Evolutionary conservation across 2,797 vertebrate species (phyloP).

Genomic region (Coluber constrictor): DNA sequence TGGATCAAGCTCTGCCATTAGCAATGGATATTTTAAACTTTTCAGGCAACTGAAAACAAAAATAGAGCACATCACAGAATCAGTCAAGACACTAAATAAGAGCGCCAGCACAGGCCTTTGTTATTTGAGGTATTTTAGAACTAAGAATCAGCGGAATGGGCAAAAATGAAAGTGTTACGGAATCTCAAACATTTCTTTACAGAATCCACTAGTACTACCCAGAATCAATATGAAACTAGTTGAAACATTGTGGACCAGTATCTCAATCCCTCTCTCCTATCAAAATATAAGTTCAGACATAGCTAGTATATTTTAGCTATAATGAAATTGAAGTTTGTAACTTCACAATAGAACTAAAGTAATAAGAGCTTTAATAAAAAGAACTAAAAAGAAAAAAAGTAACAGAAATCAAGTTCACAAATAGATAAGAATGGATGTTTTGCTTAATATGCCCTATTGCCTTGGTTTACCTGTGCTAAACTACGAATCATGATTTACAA

Average conservation of each 20-base stretch:
- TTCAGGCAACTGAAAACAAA: slow-evolving; percentile 83
- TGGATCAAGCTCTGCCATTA: slow-evolving; percentile 79
- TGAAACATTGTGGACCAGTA: not conserved
- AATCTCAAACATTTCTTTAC: not conserved
- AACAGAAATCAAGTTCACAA: not conserved
- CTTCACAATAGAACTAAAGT: not conserved
- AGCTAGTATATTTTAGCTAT: not conserved
- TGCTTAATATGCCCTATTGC: not conserved
- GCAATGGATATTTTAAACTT: slow-evolving; percentile 84
- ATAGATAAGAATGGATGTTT: not conserved
- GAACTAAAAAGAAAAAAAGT: not conserved
- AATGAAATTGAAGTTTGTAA: not conserved
- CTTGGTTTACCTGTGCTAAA: not conserved
- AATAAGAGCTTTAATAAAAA: not conserved
- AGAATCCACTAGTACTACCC: not conserved
- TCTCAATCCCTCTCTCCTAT: not conserved
- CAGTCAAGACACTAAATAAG: slow-evolving; percentile 8
- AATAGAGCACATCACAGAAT: slow-evolving; percentile 25
- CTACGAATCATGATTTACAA: not conserved
- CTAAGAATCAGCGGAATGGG: not conserved
- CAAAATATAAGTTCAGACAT: not conserved
- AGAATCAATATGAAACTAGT: not conserved
- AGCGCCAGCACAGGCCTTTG: not conserved
- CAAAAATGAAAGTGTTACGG: not conserved
- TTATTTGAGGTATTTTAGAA: not conserved